These are phyloP conservation scores for Sinocyclocheilus anshuiensis DNA, from an alignment of 2,113 vertebrate genomes.

Conservation along the genomic window DNA sequence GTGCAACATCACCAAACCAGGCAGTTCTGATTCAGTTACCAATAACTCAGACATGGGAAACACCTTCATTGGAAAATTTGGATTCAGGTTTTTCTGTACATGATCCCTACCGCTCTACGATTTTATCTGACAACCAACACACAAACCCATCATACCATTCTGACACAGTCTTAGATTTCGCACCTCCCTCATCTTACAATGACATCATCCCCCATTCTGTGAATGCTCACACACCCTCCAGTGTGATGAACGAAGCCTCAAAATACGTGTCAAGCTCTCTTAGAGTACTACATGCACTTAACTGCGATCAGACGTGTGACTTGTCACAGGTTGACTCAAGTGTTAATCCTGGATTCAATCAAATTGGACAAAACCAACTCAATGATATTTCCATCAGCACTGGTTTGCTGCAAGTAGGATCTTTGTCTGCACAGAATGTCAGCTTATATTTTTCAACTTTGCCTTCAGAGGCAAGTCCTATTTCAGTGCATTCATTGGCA, in stretches of 20 bases:
- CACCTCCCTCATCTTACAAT: constrained; percentile 63
- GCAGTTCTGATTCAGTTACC: constrained; percentile 69
- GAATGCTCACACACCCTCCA: constrained; percentile 73
- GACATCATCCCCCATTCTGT: constrained; percentile 53
- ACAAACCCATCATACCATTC: constrained; percentile 62
- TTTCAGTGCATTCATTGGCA: constrained; percentile 35
- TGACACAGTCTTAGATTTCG: constrained; percentile 64
- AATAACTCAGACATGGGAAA: constrained; percentile 71
- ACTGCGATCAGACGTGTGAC: constrained; percentile 74
- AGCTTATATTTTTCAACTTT: constrained; percentile 45
- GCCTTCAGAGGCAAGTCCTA: constrained; percentile 24
- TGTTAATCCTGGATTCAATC: constrained; percentile 58
- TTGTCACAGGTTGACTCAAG: constrained; percentile 65
- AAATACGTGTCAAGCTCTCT: constrained; percentile 79
- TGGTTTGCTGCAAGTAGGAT: neutral
- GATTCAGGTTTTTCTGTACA: constrained; percentile 71
- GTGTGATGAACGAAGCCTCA: constrained; percentile 73
- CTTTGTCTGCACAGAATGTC: constrained; percentile 32
- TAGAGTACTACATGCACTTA: constrained; percentile 77
- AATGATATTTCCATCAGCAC: constrained; percentile 55
- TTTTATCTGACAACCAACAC: constrained; percentile 62
- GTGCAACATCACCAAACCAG: constrained; percentile 56
- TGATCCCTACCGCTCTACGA: constrained; percentile 69
- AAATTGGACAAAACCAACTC: constrained; percentile 61
- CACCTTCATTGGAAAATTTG: constrained; percentile 69